Conservation (phyloP, 1,140 invertebrate species). For the Papilio dardanus region DNA sequence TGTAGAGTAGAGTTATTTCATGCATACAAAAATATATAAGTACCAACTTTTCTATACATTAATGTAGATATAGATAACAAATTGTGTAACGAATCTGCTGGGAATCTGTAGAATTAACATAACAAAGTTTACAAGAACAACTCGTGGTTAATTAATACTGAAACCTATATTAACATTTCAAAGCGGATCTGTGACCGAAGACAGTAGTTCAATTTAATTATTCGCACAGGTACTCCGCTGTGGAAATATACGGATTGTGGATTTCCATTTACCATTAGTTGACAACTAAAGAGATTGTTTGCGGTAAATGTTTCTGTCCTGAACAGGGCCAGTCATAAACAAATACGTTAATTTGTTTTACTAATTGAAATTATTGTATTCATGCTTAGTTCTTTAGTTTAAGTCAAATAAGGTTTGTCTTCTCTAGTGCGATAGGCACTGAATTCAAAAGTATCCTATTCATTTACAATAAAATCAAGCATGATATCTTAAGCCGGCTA, state of each 20-base stretch:
- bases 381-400: too few species aligned
- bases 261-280: background rate
- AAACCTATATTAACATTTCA: slow-evolving; percentile 7
- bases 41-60: too few species aligned
- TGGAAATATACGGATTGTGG: background rate
- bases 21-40: too few species aligned
- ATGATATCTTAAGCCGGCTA: too few species aligned
- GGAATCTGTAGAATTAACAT: background rate
- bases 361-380: too few species aligned
- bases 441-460: too few species aligned
- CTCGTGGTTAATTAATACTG: background rate
- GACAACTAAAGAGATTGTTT: slow-evolving; percentile 5
- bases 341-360: background rate
- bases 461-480: too few species aligned
- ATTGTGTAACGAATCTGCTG: background rate
- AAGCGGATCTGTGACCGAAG: background rate
- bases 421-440: too few species aligned
- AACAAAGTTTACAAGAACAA: background rate
- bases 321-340: background rate
- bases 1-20: too few species aligned
- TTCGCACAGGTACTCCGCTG: background rate
- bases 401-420: too few species aligned
- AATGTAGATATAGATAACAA: background rate
- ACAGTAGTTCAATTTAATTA: slow-evolving; percentile 1
- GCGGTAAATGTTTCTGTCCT: background rate